Percentiles rank a stretch among this genome's conserved stretches.
Conservation (phyloP, 2,888 invertebrate genomes). For the Tenthredo distinguenda region DNA sequence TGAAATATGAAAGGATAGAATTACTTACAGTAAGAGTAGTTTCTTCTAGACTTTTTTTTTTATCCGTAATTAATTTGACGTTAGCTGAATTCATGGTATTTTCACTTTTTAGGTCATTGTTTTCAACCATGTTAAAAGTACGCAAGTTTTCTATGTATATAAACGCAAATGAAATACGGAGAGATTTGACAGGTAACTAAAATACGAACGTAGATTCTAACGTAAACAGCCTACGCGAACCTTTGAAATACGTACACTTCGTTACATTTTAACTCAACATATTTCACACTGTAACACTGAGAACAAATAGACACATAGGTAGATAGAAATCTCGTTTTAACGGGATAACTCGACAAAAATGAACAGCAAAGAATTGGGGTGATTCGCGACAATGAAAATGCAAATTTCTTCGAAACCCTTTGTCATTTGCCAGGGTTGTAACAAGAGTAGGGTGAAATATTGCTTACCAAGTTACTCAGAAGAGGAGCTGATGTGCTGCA, state of each 20-base stretch:
- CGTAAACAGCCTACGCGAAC: slow-evolving; percentile 20
- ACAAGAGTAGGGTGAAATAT: neutral
- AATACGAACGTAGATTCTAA: neutral
- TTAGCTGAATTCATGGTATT: slow-evolving; percentile 59
- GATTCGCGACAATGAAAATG: slow-evolving; percentile 50
- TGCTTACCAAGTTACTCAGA: neutral
- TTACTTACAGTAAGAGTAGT: slow-evolving; percentile 68
- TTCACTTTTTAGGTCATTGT: slow-evolving; percentile 56
- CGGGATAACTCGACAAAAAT: slow-evolving; percentile 35
- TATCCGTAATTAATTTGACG: slow-evolving; percentile 70
- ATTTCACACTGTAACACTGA: slow-evolving; percentile 17
- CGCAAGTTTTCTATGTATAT: neutral
- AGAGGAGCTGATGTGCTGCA: slow-evolving; percentile 22
- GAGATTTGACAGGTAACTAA: slow-evolving; percentile 6
- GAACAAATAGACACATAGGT: neutral
- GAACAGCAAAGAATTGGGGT: slow-evolving; percentile 38
- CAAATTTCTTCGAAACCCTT: slow-evolving; percentile 42
- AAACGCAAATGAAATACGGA: neutral
- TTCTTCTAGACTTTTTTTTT: slow-evolving; percentile 68
- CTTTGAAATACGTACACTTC: slow-evolving; percentile 2
- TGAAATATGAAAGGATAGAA: neutral
- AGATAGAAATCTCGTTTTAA: slow-evolving; percentile 28
- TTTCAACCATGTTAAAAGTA: slow-evolving; percentile 48
- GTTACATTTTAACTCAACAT: slow-evolving; percentile 32
- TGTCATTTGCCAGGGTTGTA: slow-evolving; percentile 39